Conservation (phyloP, 2,888 invertebrate species). For the Criorhina ranunculi region DNA sequence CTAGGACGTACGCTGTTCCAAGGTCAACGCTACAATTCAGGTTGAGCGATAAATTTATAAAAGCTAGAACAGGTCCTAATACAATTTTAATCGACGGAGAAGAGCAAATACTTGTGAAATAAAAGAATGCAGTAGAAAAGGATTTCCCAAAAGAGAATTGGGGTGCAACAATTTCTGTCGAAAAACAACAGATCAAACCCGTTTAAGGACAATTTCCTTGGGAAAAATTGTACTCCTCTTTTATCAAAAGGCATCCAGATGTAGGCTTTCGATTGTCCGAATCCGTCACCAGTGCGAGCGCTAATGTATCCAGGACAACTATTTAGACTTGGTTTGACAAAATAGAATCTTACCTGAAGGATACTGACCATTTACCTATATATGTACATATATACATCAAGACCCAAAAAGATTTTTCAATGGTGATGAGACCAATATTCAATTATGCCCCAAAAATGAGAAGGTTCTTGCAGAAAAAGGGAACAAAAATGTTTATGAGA, state of each 20-base stretch:
- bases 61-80: slow-evolving; percentile 12
- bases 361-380: too few species aligned
- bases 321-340: background rate
- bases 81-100: slow-evolving; percentile 16
- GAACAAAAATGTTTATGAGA: slow-evolving; percentile 31
- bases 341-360: background rate
- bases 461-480: slow-evolving; percentile 31
- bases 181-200: slow-evolving; percentile 1
- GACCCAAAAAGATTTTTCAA: slow-evolving; percentile 17
- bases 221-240: slow-evolving; percentile 3
- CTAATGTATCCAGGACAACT: background rate
- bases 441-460: slow-evolving; percentile 31
- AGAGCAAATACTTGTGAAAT: slow-evolving; percentile 11
- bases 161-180: background rate
- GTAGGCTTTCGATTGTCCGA: background rate
- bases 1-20: background rate
- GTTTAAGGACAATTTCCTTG: slow-evolving; percentile 1
- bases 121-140: slow-evolving; percentile 21
- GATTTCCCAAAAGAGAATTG: slow-evolving; percentile 15
- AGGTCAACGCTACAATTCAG: slow-evolving; percentile 22
- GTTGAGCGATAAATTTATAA: slow-evolving; percentile 6
- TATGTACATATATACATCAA: background rate
- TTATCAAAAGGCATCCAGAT: slow-evolving; percentile 14
- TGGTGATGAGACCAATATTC: slow-evolving; percentile 27
- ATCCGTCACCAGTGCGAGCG: too few species aligned